phyloP scores from a whole-genome alignment of 2,888 invertebrate species.

The Cryptocephalus primarius region DNA sequence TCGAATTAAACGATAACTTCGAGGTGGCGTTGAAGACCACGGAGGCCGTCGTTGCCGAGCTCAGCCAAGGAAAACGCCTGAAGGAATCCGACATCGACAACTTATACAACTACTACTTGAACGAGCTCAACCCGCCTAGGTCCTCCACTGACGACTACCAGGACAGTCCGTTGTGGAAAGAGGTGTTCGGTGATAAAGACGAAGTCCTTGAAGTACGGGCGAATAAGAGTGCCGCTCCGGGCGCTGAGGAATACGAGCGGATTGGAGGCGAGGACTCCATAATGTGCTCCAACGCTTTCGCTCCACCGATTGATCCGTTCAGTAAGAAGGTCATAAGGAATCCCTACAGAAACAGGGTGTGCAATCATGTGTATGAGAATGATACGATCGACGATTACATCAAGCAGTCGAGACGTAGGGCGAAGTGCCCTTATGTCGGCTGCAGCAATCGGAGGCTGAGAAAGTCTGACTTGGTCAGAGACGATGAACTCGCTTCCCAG shows the following conservation, averaged over 20 bases:
- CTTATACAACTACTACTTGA: slow-evolving; percentile 8
- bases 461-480: slow-evolving; percentile 16
- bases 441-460: slow-evolving; percentile 19
- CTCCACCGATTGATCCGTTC: slow-evolving; percentile 27
- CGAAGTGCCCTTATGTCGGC: slow-evolving; percentile 28
- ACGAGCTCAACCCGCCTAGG: slow-evolving; percentile 6
- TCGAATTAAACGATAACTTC: no score
- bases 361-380: slow-evolving; percentile 28
- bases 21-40: no score
- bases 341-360: slow-evolving; percentile 22
- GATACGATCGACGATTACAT: slow-evolving; percentile 23
- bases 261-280: slow-evolving; percentile 22
- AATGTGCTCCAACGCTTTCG: slow-evolving; percentile 21
- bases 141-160: slow-evolving; percentile 7
- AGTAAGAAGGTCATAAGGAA: slow-evolving; percentile 22
- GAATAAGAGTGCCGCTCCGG: slow-evolving; percentile 7
- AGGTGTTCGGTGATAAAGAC: slow-evolving; percentile 11
- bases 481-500: slow-evolving; percentile 16
- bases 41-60: no score
- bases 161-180: slow-evolving; percentile 18
- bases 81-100: no score
- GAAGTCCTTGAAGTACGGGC: slow-evolving; percentile 16
- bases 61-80: no score
- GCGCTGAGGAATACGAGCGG: slow-evolving; percentile 10
- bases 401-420: slow-evolving; percentile 19